Percentiles rank a stretch among this genome's conserved stretches.
phyloP scores from a whole-genome alignment of 2,888 invertebrate genomes.

The Drosophila nr. perissopoda region DNA sequence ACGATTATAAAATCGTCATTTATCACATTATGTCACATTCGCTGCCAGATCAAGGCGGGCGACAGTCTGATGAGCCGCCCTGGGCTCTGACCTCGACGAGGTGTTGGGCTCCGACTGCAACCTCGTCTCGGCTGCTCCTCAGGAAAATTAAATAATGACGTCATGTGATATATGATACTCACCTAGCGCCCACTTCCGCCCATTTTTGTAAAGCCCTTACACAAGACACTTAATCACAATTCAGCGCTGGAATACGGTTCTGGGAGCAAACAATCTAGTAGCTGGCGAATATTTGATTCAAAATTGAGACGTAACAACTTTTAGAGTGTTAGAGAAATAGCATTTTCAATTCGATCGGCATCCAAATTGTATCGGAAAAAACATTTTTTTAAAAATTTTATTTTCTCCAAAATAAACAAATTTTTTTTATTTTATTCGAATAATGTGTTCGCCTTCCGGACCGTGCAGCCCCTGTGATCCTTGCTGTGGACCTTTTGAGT shows the following conservation, averaged over 20 bases:
- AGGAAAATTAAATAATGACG: conserved; percentile 50
- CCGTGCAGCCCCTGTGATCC: conserved; percentile 59
- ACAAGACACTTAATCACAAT: conserved; percentile 31
- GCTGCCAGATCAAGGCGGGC: conserved; percentile 42
- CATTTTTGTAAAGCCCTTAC: conserved; percentile 37
- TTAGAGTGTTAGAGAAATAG: background rate
- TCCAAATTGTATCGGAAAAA: conserved; percentile 15
- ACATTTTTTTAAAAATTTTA: background rate
- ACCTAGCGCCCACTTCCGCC: conserved; percentile 16
- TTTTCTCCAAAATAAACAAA: background rate
- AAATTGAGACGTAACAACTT: background rate
- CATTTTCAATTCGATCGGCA: conserved; percentile 20
- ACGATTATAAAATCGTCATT: conserved; percentile 82
- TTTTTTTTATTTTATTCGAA: background rate
- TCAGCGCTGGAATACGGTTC: background rate
- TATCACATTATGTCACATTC: conserved; percentile 78
- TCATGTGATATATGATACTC: conserved; percentile 47
- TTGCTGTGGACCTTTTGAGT: conserved; percentile 20
- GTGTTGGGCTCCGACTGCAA: conserved; percentile 16
- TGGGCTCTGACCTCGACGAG: conserved; percentile 35
- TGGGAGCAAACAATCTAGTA: conserved; percentile 1
- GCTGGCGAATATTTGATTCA: background rate
- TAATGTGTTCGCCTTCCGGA: conserved; percentile 28
- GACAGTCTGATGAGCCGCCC: conserved; percentile 48
- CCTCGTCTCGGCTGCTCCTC: conserved; percentile 7